A percentile compares a stretch with the other conserved stretches of the same genome.
Evolutionary conservation across 64 coral and sea anemone species (phyloP).

Genomic region (Dendrophyllia cribrosa): DNA sequence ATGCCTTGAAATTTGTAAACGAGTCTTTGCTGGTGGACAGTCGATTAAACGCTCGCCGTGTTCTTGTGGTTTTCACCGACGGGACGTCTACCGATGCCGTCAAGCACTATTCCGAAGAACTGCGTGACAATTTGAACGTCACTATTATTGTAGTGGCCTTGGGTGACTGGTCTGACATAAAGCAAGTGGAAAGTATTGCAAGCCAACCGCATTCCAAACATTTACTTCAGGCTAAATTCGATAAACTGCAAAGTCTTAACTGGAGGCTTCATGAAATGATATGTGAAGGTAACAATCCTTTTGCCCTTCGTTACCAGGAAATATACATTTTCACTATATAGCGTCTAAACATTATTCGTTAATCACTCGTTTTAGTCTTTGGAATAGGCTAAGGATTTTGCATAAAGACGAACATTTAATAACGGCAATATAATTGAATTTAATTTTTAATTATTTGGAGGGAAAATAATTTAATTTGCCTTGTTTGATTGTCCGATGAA

Average conservation of each 20-base stretch:
- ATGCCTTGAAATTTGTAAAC: too few species aligned
- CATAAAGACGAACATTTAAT: too few species aligned
- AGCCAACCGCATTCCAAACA: neutral
- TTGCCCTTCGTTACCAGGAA: too few species aligned
- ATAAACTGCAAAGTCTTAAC: neutral
- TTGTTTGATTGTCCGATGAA: too few species aligned
- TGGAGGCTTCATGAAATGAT: conserved; percentile 2
- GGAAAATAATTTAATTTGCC: too few species aligned
- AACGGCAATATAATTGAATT: too few species aligned
- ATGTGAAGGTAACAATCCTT: neutral
- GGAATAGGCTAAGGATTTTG: too few species aligned
- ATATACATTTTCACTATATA: too few species aligned
- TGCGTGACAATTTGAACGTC: neutral
- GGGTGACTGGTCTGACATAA: neutral
- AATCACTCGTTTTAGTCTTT: too few species aligned
- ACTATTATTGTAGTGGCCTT: conserved; percentile 4
- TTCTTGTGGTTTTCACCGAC: conserved; percentile 4
- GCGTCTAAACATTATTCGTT: too few species aligned
- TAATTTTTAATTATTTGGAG: too few species aligned
- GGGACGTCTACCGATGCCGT: conserved; percentile 3
- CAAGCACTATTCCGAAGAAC: neutral
- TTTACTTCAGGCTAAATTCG: neutral
- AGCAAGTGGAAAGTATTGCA: neutral
- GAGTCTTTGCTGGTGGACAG: neutral
- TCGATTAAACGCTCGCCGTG: neutral